Conservation (phyloP, 2,797 vertebrate species). For the Rhinogobio ventralis region DNA sequence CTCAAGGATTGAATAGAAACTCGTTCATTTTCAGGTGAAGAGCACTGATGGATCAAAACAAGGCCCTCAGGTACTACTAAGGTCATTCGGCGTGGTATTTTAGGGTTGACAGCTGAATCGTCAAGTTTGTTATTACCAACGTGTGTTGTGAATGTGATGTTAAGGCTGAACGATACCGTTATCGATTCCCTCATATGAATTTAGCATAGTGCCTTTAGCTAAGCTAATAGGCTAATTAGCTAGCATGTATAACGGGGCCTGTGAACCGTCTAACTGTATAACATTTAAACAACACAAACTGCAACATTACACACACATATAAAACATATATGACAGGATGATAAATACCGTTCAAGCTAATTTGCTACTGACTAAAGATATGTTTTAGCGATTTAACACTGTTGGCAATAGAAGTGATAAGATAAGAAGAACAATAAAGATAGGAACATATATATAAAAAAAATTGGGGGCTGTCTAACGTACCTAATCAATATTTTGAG, state of each 20-base stretch:
- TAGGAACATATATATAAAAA: too few relatives aligned
- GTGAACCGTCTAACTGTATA: background rate
- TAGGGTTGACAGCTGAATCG: background rate
- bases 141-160: background rate
- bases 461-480: background rate
- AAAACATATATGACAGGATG: background rate
- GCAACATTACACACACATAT: background rate
- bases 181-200: background rate
- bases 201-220: background rate
- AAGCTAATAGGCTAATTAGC: constrained; percentile 64
- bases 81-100: background rate
- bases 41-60: constrained; percentile 1
- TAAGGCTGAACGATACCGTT: background rate
- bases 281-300: background rate
- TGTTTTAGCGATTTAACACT: background rate
- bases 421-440: background rate
- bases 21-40: background rate
- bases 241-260: constrained; percentile 17
- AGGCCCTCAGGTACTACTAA: constrained; percentile 1
- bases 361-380: background rate
- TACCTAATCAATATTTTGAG: background rate
- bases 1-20: background rate
- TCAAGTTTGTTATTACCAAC: background rate
- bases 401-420: background rate
- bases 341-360: background rate